Evolutionary conservation across 2,888 invertebrate genomes (phyloP).

Genomic region (Apodemia zela): DNA sequence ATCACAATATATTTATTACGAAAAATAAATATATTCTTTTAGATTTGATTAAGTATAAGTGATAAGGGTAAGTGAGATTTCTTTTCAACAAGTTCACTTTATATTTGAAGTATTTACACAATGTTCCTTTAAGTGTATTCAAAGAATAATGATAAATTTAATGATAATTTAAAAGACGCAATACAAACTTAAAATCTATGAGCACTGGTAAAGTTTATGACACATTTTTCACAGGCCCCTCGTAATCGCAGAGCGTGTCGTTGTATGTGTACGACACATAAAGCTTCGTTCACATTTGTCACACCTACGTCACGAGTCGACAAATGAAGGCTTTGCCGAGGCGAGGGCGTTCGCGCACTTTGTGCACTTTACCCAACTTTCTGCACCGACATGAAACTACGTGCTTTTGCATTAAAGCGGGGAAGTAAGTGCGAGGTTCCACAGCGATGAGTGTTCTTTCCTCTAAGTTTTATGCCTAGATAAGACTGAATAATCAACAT

Average conservation of each 20-base stretch:
- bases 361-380: conserved; percentile 77
- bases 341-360: conserved; percentile 70
- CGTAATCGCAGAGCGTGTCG: conserved; percentile 58
- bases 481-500: conserved; percentile 68
- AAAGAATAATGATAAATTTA: neutral
- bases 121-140: too few relatives aligned
- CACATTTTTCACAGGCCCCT: conserved; percentile 62
- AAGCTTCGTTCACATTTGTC: conserved; percentile 77
- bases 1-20: too few relatives aligned
- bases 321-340: conserved; percentile 79
- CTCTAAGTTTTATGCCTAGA: conserved; percentile 67
- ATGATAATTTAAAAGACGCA: neutral
- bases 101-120: too few relatives aligned
- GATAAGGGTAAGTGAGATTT: too few relatives aligned
- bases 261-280: conserved; percentile 49
- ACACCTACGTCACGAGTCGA: conserved; percentile 75
- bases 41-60: too few relatives aligned
- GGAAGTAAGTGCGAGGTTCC: conserved; percentile 61
- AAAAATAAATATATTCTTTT: too few relatives aligned
- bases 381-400: conserved; percentile 72
- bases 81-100: too few relatives aligned
- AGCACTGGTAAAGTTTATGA: conserved; percentile 41
- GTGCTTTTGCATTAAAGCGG: conserved; percentile 75
- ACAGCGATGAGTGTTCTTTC: conserved; percentile 63
- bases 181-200: neutral